Conservation (phyloP, 2,113 vertebrate species). For the Piaya cayana region DNA sequence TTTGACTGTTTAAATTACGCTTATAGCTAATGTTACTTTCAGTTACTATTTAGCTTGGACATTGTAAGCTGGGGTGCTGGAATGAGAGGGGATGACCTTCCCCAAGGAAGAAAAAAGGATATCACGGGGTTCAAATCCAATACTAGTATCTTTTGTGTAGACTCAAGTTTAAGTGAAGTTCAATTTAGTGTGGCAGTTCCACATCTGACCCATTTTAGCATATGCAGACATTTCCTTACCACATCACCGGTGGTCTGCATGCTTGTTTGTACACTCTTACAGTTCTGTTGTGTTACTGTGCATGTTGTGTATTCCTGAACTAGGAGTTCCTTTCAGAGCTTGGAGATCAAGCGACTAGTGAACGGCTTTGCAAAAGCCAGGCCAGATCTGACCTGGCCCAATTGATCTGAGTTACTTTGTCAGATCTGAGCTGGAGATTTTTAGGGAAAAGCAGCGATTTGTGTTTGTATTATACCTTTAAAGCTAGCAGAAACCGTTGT, state of each 20-base stretch:
- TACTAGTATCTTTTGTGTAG: neutral
- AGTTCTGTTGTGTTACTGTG: neutral
- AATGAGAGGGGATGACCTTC: neutral
- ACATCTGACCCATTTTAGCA: neutral
- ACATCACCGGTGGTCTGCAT: neutral
- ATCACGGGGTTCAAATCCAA: neutral
- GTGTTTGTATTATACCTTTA: neutral
- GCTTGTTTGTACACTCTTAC: neutral
- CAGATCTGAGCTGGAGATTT: neutral
- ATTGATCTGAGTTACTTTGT: neutral
- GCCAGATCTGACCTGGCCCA: neutral
- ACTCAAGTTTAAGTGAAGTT: neutral
- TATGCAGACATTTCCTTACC: neutral
- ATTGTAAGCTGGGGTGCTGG: neutral
- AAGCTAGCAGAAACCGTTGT: neutral
- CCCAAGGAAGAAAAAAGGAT: neutral
- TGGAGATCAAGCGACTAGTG: neutral
- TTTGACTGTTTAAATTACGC: neutral
- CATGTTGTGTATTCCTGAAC: neutral
- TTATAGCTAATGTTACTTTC: neutral
- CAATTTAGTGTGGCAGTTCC: neutral
- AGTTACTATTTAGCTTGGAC: neutral
- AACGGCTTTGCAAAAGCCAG: neutral
- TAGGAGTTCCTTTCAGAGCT: neutral
- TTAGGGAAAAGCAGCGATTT: neutral